Conservation (phyloP, 2,888 invertebrate species). For the Zaprionus lineosus region DNA sequence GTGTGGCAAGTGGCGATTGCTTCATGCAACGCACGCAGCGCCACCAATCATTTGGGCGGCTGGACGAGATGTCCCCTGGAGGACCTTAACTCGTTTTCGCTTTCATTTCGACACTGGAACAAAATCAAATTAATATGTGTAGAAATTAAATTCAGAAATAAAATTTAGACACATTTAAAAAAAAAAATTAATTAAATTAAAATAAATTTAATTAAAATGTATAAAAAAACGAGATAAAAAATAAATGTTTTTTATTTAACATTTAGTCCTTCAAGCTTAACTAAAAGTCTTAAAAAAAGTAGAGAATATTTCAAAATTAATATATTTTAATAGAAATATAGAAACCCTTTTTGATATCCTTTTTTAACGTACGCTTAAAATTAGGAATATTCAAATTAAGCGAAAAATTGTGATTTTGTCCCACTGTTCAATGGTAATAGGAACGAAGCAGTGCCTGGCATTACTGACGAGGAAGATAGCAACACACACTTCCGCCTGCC, state of each 20-base stretch:
- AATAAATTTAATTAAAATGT: no score
- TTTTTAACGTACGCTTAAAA: no score
- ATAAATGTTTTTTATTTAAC: no score
- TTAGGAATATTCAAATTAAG: no score
- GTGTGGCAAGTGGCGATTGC: background rate
- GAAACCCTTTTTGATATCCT: background rate
- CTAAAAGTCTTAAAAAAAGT: no score
- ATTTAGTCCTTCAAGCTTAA: no score
- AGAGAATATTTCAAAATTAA: no score
- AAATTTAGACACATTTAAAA: background rate
- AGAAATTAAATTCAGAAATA: background rate
- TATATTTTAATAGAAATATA: no score
- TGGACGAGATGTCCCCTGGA: slow-evolving; percentile 34
- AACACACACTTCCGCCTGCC: slow-evolving; percentile 12
- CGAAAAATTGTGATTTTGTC: background rate
- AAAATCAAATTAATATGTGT: background rate
- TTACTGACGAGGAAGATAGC: slow-evolving; percentile 39
- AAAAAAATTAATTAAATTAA: no score
- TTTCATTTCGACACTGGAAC: slow-evolving; percentile 19
- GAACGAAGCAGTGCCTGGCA: slow-evolving; percentile 13
- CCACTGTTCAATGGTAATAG: slow-evolving; percentile 26
- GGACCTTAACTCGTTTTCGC: slow-evolving; percentile 31
- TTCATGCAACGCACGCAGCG: slow-evolving; percentile 50
- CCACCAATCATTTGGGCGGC: slow-evolving; percentile 47
- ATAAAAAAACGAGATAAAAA: no score